Base-by-base conservation (phyloP, 1,140 invertebrate species). In the Drosophila ambigua region DNA sequence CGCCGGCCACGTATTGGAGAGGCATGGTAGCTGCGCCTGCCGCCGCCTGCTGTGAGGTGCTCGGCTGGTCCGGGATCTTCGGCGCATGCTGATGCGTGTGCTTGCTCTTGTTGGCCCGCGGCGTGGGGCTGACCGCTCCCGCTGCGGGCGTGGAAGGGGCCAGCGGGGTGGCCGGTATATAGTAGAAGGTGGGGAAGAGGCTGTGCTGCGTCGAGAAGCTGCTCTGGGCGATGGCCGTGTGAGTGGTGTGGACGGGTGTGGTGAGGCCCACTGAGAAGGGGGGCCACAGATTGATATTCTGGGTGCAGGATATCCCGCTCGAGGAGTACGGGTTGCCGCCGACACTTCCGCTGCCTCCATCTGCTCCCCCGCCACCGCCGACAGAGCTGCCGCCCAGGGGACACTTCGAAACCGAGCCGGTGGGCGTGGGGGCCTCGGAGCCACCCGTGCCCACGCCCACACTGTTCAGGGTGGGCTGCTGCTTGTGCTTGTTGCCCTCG, bases 231-330 rank as follows among this genome's bases (percentile, higher is more conserved):
- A 79, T 57, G 4, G 84, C 92, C 77, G 82, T 87, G 67, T 83
- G 80, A 58, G 92, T 87, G 62, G 78, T 92, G 79, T 79, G 92
- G 31, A 69, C 79, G 50, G 91, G 62, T 2, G 93, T 90, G 7
- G 94, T 93, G 5, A 94, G 79, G 8, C 93, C 92, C 13, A 94
- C 92, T 2, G 94, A 93, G 79, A 94, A 93, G 2, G 94, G 94
- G 2, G 94, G 93, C 94, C 94, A 95, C 5, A 94, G 68, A 75
- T 94, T 94, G 2, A 94, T 90, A 41, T 72, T 90, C 31, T 79
- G 84, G 0, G 88, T 72, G 44, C 72, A 90, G 15, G 61, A 35
- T 4, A 53, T 24, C 13, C 26, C 43, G 15, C 52, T 50, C 20
- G 39, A 57, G 0, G 26, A 35, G 2, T 23, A 64, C 15, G 61